Conservation (phyloP, 2,797 vertebrate species). For the Morus bassanus region DNA sequence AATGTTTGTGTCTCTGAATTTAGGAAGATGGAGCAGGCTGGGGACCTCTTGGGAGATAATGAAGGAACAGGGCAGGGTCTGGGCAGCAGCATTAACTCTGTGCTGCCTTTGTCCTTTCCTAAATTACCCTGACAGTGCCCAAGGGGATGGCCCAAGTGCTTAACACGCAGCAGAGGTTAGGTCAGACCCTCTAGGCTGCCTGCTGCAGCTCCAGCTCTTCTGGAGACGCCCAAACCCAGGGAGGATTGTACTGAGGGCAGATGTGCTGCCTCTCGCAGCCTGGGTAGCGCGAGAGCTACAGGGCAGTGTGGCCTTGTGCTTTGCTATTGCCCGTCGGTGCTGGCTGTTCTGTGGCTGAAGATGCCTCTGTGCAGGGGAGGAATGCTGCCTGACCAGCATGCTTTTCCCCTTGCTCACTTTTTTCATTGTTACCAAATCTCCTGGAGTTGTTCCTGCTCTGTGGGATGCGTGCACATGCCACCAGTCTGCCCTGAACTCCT, state of each 20-base stretch:
- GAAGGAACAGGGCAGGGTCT: not conserved
- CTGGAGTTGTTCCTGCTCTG: not conserved
- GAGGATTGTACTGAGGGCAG: not conserved
- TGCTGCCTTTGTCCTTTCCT: not conserved
- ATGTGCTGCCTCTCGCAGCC: not conserved
- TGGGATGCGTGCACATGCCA: rapidly evolving
- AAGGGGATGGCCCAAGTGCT: not conserved
- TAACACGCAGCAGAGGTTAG: not conserved
- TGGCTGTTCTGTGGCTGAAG: not conserved
- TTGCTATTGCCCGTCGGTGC: not conserved
- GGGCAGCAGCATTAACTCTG: not conserved
- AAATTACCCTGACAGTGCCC: not conserved
- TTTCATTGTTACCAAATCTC: not conserved
- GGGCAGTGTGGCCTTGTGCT: not conserved
- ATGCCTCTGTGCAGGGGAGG: not conserved
- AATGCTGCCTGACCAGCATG: not conserved
- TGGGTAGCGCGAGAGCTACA: not conserved
- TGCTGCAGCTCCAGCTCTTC: not conserved
- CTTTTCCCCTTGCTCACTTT: not conserved
- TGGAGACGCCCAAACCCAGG: not conserved
- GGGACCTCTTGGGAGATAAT: not conserved
- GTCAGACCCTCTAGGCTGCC: not conserved
- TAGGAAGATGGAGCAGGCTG: not conserved
- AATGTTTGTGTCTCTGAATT: not conserved
- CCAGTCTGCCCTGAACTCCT: not conserved